These are phyloP conservation scores for Urocolius indicus DNA, from an alignment of 2,113 vertebrate genomes.

Conservation along the genomic window DNA sequence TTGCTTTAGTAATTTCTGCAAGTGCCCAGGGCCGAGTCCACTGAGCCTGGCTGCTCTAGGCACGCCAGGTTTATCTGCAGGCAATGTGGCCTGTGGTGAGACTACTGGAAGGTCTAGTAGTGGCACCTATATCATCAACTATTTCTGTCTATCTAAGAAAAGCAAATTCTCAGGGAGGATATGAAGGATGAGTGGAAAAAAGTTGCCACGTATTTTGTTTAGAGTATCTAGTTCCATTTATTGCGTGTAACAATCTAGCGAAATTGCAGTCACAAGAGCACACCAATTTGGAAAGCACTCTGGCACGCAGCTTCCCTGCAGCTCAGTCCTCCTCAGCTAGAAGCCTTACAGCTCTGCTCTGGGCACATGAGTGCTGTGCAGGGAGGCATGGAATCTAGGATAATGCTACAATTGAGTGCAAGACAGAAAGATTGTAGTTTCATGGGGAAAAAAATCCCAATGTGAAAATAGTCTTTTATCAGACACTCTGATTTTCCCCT, in stretches of 20 bases:
- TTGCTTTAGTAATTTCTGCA: not conserved
- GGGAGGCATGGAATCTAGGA: not conserved
- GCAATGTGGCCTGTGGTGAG: not conserved
- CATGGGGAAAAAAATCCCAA: rapidly evolving
- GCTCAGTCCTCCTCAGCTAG: not conserved
- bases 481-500: not conserved
- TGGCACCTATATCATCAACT: not conserved
- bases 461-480: not conserved
- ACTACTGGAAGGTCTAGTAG: too few relatives aligned
- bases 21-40: not conserved
- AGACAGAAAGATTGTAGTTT: not conserved
- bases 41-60: not conserved
- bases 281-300: not conserved
- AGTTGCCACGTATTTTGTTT: not conserved
- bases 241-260: not conserved
- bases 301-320: too few relatives aligned
- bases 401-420: not conserved
- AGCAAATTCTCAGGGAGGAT: not conserved
- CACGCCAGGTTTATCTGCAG: not conserved
- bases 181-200: not conserved
- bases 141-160: not conserved
- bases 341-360: not conserved
- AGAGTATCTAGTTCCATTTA: not conserved
- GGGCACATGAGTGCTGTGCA: not conserved
- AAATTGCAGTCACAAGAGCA: not conserved